Conservation (phyloP, 2,797 vertebrate genomes). For the Dermochelys coriacea region DNA sequence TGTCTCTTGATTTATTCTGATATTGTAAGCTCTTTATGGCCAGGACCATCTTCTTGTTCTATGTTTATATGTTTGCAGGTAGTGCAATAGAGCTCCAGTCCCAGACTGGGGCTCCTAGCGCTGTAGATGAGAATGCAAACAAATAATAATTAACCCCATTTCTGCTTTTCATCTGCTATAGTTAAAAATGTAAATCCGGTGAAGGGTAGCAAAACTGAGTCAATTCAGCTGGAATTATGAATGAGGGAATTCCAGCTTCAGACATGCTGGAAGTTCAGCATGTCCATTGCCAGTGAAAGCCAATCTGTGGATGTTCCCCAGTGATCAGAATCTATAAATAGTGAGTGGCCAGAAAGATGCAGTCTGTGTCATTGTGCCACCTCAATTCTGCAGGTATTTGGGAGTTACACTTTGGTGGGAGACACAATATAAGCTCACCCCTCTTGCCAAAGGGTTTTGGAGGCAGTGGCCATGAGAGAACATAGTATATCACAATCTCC, state of each 20-base stretch:
- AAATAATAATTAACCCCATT: neutral
- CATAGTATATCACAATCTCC: neutral
- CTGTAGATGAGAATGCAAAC: no score
- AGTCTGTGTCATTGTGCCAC: neutral
- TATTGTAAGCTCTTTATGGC: no score
- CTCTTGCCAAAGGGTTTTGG: neutral
- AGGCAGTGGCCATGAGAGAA: neutral
- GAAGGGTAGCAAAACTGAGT: neutral
- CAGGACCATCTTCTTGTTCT: no score
- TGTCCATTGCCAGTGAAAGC: neutral
- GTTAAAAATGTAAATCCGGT: rapidly evolving
- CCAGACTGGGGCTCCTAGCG: no score
- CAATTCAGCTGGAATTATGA: neutral
- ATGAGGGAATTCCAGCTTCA: neutral
- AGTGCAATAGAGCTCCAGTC: no score
- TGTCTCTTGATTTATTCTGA: no score
- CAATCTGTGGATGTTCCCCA: neutral
- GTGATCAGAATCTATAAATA: neutral
- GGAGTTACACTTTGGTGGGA: neutral
- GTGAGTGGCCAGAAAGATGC: neutral
- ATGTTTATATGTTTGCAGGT: no score
- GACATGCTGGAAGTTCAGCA: no score
- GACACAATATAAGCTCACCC: neutral
- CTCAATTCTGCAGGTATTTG: neutral
- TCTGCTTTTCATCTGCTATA: neutral